Base-by-base conservation (phyloP, 1,140 invertebrate genomes). In the Anoplophora glabripennis region DNA sequence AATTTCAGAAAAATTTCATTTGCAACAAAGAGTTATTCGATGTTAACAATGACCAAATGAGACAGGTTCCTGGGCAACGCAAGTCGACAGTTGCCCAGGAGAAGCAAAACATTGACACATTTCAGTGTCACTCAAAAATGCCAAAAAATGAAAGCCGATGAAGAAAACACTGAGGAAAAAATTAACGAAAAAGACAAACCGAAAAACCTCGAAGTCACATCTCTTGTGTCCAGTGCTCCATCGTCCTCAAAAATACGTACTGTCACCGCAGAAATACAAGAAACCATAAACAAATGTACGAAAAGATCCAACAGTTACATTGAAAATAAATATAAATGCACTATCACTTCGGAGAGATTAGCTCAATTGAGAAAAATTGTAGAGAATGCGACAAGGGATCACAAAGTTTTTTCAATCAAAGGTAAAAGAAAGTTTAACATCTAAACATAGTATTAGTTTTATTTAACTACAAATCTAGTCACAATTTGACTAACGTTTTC, bases 371-470 rank as follows among this genome's bases (percentile, higher is more conserved):
- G 75, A 3, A 74, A 73, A 44, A 72, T 73, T 40, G 79, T 80
- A 3, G 78, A 80, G 42, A 76, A 77, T 12, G 79, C 79, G 11
- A 73, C 77, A n/a, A 78, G 75, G 44, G 75, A 79, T 14, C 78
- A 79, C 60, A 78, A 76, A 66, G 75, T 77, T 15, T 81, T 81
- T 28, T 78, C 78, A 15, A 79, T 81, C 41, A 76, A 77, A 64
- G 80, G 78, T 73, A 64, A 12, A 37, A n/a, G n/a, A n/a, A n/a
- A n/a, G n/a, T n/a, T n/a, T n/a, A n/a, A 3, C 21, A 28, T 28
- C 21, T 28, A 28, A 28, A 28, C n/a, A n/a, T n/a, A n/a, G n/a
- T n/a, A n/a, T n/a, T n/a, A n/a, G n/a, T n/a, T n/a, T n/a, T n/a
- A n/a, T n/a, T n/a, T n/a, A n/a, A n/a, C n/a, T n/a, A n/a, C n/a